Evolutionary conservation across 2,888 invertebrate genomes (phyloP), one percentile per base, ranked within the genome.

Genomic region (Ormyrus nitidulus): DNA sequence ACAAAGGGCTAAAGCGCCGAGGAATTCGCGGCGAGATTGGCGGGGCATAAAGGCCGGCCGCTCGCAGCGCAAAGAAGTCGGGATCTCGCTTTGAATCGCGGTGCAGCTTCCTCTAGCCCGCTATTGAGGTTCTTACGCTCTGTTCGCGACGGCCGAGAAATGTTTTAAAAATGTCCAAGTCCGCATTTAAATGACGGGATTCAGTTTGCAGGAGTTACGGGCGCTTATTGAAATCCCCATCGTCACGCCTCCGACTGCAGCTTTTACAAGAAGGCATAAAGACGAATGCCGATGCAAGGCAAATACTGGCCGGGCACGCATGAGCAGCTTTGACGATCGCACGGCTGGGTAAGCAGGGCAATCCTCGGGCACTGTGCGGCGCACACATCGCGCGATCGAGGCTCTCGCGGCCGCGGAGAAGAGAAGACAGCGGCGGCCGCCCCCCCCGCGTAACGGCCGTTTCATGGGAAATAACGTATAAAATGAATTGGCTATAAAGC

Each of bases 401-500:
- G 34, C 51, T 56, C 46, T 56, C 46, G 49, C 10, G 7, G 13
- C 11, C 48, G 7, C 75, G 49, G 13, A 34, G 34, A 34, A 34
- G 34, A 34, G 34, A 34, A 34, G 34, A 34, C 34, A 34, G 34
- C 19, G 19, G 19, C n/a, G 64, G n/a, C 51, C 51, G 34, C 53
- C 62, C 54, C 10, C 44, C n/a, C 13, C 53, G 66, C 58, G 77
- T 85, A 86, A 86, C 86, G 86, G 85, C 81, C 84, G 81, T 87
- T 88, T 87, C 86, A 86, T 86, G 87, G 84, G 86, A 86, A 88
- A 87, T 88, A 88, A 87, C 86, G 85, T 87, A 87, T 89, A 87
- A 89, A 89, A 89, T 87, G 87, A 89, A 89, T 89, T 88, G 88
- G 85, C 87, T 86, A 87, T 89, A 89, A 89, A 89, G 85, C 68